phyloP scores from a whole-genome alignment of 2,113 vertebrate species.

The Eulemur rufifrons region DNA sequence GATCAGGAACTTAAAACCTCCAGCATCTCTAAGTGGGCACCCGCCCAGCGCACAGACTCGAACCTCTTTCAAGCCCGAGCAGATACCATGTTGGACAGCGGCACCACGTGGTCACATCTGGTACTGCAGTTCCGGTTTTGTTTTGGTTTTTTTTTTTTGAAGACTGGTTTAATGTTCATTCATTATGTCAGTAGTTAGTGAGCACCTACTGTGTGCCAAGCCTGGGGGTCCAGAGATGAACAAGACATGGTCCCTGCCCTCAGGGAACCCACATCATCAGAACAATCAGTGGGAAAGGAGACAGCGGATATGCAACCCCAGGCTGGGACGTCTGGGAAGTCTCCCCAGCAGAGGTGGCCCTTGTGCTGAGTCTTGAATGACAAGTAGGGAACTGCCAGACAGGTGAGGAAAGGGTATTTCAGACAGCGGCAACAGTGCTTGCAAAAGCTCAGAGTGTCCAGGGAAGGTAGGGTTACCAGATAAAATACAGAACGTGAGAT shows the following conservation, averaged over 20 bases:
- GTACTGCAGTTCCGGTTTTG: not conserved
- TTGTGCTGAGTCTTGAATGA: not conserved
- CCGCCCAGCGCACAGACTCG: not conserved
- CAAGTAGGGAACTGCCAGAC: not conserved
- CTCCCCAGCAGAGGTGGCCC: not conserved
- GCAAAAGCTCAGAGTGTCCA: not conserved
- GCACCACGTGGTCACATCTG: not conserved
- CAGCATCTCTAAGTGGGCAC: not conserved
- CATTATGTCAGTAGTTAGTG: not conserved
- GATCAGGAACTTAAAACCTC: not conserved
- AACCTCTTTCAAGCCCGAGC: not conserved
- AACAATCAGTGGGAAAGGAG: not conserved
- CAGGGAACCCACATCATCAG: not conserved
- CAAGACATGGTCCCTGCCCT: not conserved
- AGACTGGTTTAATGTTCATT: not conserved
- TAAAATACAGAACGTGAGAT: not conserved
- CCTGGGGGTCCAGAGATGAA: not conserved
- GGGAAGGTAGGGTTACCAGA: not conserved
- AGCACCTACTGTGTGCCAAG: not conserved
- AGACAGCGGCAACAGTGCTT: not conserved
- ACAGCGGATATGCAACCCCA: not conserved
- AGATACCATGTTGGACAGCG: conserved; percentile 8
- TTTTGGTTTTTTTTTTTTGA: not conserved
- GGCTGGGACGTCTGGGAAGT: not conserved
- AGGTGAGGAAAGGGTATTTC: not conserved